Evolutionary conservation across 2,888 invertebrate species (phyloP).

Genomic region (Ceramica pisi): DNA sequence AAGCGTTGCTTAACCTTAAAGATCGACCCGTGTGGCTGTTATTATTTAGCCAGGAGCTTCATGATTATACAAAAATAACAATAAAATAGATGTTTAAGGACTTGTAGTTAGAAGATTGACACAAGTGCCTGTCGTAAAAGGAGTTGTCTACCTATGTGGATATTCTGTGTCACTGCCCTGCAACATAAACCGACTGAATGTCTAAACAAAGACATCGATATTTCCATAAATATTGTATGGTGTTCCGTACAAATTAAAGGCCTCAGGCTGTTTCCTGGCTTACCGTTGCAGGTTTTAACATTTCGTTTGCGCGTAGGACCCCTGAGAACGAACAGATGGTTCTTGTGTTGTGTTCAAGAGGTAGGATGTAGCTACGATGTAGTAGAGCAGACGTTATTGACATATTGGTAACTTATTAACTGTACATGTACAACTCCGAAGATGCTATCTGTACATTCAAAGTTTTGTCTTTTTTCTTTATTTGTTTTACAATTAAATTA

Average conservation of each 20-base stretch:
- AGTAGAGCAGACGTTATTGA: conserved; percentile 20
- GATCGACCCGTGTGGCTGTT: too few relatives aligned
- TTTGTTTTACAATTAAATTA: too few relatives aligned
- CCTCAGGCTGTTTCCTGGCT: conserved; percentile 78
- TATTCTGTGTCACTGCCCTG: conserved; percentile 22
- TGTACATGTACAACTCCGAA: neutral
- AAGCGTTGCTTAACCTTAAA: too few relatives aligned
- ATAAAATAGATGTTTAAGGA: too few relatives aligned
- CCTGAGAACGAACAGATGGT: conserved; percentile 87
- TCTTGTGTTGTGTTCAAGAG: conserved; percentile 68
- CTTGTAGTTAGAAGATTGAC: neutral
- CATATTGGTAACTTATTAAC: too few relatives aligned
- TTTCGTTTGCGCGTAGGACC: conserved; percentile 79
- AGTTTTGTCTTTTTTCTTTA: too few relatives aligned
- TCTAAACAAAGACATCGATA: conserved; percentile 68
- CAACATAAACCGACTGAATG: conserved; percentile 41
- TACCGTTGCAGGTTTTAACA: conserved; percentile 80
- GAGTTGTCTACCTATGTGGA: neutral
- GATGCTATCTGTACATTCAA: neutral
- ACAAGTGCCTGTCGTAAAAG: neutral
- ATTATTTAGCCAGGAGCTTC: too few relatives aligned
- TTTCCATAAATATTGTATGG: conserved; percentile 66
- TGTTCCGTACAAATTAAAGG: conserved; percentile 83
- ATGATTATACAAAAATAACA: neutral
- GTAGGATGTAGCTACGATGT: conserved; percentile 42